Evolutionary conservation across 2,113 vertebrate species (phyloP).

Genomic region (Lagenorhynchus albirostris): DNA sequence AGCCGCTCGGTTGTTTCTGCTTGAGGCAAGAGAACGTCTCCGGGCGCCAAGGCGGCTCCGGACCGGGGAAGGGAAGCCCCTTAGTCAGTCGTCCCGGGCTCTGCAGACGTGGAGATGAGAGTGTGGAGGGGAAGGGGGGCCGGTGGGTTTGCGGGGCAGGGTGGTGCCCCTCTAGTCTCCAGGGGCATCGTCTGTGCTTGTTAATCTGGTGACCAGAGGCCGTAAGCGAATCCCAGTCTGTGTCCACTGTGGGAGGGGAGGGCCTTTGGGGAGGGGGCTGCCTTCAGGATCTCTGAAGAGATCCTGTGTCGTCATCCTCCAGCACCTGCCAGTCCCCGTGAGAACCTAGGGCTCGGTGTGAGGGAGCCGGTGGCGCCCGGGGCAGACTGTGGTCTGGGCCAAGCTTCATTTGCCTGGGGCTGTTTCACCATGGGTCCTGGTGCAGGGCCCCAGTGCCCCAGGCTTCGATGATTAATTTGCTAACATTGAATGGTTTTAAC

Average conservation of each 20-base stretch:
- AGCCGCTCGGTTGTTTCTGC: neutral
- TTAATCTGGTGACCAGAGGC: neutral
- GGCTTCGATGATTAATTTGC: neutral
- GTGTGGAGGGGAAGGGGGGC: accelerated
- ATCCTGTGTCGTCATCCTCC: neutral
- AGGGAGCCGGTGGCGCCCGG: neutral
- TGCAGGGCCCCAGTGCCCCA: neutral
- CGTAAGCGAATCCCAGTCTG: neutral
- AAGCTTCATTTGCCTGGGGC: neutral
- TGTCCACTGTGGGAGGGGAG: neutral
- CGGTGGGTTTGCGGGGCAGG: neutral
- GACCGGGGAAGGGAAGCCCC: neutral
- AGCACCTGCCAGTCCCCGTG: neutral
- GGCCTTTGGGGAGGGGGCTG: neutral
- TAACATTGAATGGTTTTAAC: neutral
- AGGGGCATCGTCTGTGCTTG: neutral
- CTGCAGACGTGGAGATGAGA: too few relatives aligned
- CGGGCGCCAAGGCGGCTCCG: neutral
- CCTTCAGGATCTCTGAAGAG: neutral
- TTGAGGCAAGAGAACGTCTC: neutral
- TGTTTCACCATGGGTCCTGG: neutral
- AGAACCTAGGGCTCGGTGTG: neutral
- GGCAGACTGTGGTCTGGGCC: neutral
- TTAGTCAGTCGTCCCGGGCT: accelerated
- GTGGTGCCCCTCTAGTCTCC: neutral